Base-by-base conservation (phyloP, 2,888 invertebrate genomes). In the Dascillus cervinus region DNA sequence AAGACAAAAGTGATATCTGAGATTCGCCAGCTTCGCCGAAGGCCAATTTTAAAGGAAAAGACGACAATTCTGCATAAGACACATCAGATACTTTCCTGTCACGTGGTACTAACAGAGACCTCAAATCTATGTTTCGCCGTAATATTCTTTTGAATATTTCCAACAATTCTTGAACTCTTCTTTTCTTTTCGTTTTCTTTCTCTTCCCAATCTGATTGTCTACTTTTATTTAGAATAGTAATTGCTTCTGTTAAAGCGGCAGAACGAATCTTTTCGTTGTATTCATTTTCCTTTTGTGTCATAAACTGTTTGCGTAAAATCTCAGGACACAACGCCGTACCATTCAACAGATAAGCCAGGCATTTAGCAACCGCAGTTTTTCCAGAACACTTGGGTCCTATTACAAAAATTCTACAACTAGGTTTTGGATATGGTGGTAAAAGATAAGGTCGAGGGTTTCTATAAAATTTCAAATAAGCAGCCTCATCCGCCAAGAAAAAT, bases 401-500 rank as follows among this genome's bases (percentile, higher is more conserved):
- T 21, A 81, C 64, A 26, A 73, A 70, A 20, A 78, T 58, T 54
- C 73, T 72, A 46, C 77, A 75, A 17, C 67, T 68, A 4, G 75
- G 70, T 50, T 70, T 70, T 9, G 80, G 73, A 60, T 68, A 70
- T 20, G 71, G 62, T 3, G 73, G 56, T 35, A 72, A 56, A 8
- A 81, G 57, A 57, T 67, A 82, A 1, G 72, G 70, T 10, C 75
- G 63, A 4, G 81, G 81, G 57, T 81, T 79, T 49, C 64, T 65
- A 40, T 67, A 64, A 56, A 82, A 82, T 23, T 60, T 54, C 25
- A 69, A 51, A 51, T 70, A 65, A 15, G 71, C 64, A 15, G 71
- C 61, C 26, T 67, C 52, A 12, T 74, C 69, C 11, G 73, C 68
- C 25, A 78, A 53, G 26, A 79, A 66, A 52, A 71, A 80, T 3